Percentiles rank a stretch among this genome's conserved stretches.
phyloP scores from a whole-genome alignment of 2,113 vertebrate species.

The Cyphomyrus plagiostoma region DNA sequence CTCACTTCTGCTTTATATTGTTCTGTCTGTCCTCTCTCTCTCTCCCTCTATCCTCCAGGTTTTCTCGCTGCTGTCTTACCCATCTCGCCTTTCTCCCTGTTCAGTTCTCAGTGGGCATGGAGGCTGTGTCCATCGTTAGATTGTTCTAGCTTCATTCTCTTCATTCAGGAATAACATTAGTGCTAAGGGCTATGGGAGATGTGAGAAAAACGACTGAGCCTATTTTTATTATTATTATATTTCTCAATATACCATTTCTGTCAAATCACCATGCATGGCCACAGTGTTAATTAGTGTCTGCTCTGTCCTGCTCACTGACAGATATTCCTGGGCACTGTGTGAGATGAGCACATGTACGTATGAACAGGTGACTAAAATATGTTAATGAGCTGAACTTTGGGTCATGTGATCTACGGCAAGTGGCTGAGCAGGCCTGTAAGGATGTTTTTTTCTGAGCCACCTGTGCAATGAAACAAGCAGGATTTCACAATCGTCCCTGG shows the following conservation, averaged over 20 bases:
- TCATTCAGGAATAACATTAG: conserved; percentile 46
- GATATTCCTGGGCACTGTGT: background rate
- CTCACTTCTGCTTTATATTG: background rate
- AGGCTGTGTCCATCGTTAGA: background rate
- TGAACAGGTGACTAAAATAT: background rate
- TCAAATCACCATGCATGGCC: background rate
- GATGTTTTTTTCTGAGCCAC: background rate
- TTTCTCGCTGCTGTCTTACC: background rate
- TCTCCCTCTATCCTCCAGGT: background rate
- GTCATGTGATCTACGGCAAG: background rate
- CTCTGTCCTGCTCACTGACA: background rate
- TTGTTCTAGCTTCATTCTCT: background rate
- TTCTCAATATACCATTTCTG: background rate
- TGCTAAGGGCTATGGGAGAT: background rate
- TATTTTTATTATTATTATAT: background rate
- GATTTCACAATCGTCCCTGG: background rate
- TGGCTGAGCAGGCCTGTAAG: background rate
- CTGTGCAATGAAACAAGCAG: background rate
- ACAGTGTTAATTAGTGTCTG: background rate
- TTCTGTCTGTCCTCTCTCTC: background rate
- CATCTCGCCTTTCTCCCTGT: conserved; percentile 50
- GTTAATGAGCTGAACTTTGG: background rate
- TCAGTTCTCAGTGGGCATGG: background rate
- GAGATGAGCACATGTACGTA: background rate
- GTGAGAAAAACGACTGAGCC: background rate